phyloP scores from a whole-genome alignment of 2,113 vertebrate species.

The Rostratula benghalensis region DNA sequence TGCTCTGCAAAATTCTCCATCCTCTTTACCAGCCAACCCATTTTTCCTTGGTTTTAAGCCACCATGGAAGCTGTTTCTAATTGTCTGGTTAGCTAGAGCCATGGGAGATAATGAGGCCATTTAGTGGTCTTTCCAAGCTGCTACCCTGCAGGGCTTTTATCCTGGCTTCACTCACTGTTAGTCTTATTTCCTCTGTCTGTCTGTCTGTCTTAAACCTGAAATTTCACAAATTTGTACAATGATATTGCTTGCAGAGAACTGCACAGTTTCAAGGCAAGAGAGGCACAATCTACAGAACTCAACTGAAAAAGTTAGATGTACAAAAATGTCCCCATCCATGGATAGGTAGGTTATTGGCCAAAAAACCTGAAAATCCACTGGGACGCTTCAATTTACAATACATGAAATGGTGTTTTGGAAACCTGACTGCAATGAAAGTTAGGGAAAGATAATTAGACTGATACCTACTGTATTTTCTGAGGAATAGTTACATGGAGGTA shows the following conservation, averaged over 20 bases:
- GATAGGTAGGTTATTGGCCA: neutral
- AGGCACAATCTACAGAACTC: neutral
- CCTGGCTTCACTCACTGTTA: neutral
- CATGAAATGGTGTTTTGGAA: neutral
- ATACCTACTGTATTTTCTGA: neutral
- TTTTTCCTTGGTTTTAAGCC: neutral
- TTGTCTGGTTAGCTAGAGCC: neutral
- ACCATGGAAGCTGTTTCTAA: neutral
- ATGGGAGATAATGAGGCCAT: neutral
- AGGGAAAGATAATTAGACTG: neutral
- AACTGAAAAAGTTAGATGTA: neutral
- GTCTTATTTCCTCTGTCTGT: neutral
- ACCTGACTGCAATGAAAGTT: neutral
- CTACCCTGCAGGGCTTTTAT: neutral
- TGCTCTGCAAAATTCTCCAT: neutral
- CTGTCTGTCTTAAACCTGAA: neutral
- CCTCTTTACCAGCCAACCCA: accelerated
- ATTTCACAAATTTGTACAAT: neutral
- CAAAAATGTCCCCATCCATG: neutral
- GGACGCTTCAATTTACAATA: neutral
- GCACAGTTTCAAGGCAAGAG: neutral
- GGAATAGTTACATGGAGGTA: neutral
- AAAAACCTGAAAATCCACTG: neutral
- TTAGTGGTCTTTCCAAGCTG: neutral
- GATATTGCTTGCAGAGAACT: neutral